Conservation (phyloP, 2,888 invertebrate genomes). For the Torymus tubicola region DNA sequence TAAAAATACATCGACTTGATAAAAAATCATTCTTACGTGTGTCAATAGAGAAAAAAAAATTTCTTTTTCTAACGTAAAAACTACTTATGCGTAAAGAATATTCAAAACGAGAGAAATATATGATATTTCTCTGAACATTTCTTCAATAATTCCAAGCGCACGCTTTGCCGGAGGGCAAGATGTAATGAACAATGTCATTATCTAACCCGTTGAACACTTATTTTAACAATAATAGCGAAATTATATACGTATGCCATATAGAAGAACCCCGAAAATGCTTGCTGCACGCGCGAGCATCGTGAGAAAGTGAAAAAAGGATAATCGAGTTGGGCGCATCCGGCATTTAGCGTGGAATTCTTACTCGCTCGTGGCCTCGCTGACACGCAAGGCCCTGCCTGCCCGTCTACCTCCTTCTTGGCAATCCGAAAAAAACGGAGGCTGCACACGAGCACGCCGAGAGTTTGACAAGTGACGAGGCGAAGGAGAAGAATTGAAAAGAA, state of each 20-base stretch:
- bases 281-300: slow-evolving; percentile 39
- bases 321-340: slow-evolving; percentile 54
- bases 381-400: slow-evolving; percentile 13
- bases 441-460: not conserved
- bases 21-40: too few species aligned
- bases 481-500: slow-evolving; percentile 33
- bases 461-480: slow-evolving; percentile 41
- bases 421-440: slow-evolving; percentile 3
- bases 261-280: slow-evolving; percentile 14
- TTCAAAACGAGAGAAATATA: too few species aligned
- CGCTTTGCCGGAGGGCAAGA: too few species aligned
- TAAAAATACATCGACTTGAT: too few species aligned
- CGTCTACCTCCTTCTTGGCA: not conserved
- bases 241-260: slow-evolving; percentile 40
- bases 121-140: too few species aligned
- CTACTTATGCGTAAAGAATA: too few species aligned
- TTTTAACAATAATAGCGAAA: slow-evolving; percentile 28
- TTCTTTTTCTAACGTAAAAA: not conserved
- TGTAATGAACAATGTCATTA: slow-evolving; percentile 18
- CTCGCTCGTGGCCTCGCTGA: slow-evolving; percentile 8
- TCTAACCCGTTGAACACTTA: slow-evolving; percentile 22
- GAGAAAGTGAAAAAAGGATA: slow-evolving; percentile 57
- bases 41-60: not conserved
- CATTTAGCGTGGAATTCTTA: slow-evolving; percentile 58
- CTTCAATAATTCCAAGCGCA: too few species aligned